Evolutionary conservation across 2,797 vertebrate species (phyloP).

Genomic region (Gallinago stenura): DNA sequence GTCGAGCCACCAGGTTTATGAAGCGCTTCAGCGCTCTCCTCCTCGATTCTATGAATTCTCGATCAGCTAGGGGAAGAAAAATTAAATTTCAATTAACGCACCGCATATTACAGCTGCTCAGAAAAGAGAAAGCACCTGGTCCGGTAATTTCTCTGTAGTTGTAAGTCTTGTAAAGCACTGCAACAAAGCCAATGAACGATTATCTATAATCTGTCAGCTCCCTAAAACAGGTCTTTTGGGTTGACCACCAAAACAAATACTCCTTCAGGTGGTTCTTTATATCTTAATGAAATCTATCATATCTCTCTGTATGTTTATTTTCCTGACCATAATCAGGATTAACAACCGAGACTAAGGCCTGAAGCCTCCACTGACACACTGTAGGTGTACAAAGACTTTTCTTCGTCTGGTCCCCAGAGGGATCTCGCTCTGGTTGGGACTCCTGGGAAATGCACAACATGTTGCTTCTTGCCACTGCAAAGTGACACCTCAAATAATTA

Average conservation of each 20-base stretch:
- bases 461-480: neutral
- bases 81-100: neutral
- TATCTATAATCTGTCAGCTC: neutral
- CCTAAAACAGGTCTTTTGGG: neutral
- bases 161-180: neutral
- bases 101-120: neutral
- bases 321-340: neutral
- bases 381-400: neutral
- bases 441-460: neutral
- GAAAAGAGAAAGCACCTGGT: neutral
- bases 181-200: neutral
- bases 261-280: neutral
- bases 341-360: neutral
- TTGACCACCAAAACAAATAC: neutral
- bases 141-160: neutral
- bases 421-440: neutral
- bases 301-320: neutral
- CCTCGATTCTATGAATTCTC: constrained; percentile 94
- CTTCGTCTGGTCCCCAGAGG: neutral
- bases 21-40: constrained; percentile 91
- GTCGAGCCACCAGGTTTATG: constrained; percentile 93
- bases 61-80: constrained; percentile 85
- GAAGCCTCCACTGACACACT: neutral
- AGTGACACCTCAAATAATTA: neutral
- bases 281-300: neutral